Conservation (phyloP, 2,113 vertebrate species). For the Gadus chalcogrammus region DNA sequence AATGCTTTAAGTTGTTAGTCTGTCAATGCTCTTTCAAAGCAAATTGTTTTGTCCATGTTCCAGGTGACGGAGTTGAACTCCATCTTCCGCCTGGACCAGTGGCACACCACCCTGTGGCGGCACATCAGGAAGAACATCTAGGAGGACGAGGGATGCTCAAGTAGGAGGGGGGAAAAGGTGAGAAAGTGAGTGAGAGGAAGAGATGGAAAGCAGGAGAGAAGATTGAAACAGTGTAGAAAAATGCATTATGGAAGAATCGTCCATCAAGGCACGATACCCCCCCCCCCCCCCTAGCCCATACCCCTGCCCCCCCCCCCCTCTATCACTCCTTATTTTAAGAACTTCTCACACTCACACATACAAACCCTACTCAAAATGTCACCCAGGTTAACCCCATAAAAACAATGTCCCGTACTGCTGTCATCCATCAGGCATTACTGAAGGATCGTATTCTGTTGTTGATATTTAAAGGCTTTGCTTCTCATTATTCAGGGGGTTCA, state of each 20-base stretch:
- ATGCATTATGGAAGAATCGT: slow-evolving; percentile 34
- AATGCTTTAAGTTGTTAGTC: too few relatives aligned
- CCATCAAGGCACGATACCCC: slow-evolving; percentile 34
- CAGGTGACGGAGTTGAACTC: slow-evolving; percentile 96
- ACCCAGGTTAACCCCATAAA: too few relatives aligned
- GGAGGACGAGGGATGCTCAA: slow-evolving; percentile 89
- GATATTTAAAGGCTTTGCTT: too few relatives aligned
- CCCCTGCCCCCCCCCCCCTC: not conserved
- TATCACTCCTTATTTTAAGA: too few relatives aligned
- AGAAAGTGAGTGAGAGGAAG: not conserved
- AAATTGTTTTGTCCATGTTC: not conserved
- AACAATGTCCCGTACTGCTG: not conserved
- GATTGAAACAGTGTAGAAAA: not conserved
- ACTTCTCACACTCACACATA: not conserved
- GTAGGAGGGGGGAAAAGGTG: slow-evolving; percentile 59
- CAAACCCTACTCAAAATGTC: slow-evolving; percentile 30
- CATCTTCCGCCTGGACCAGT: slow-evolving; percentile 93
- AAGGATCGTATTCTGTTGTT: too few relatives aligned
- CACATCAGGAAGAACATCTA: slow-evolving; percentile 97
- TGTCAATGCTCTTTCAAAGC: too few relatives aligned
- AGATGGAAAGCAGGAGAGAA: slow-evolving; percentile 12
- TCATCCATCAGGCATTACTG: too few relatives aligned
- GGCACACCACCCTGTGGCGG: slow-evolving; percentile 93
- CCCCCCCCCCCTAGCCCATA: slow-evolving; percentile 12
- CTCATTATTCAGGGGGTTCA: too few relatives aligned